Base-by-base conservation (phyloP, 2,888 invertebrate species). In the Perdita meconis region DNA sequence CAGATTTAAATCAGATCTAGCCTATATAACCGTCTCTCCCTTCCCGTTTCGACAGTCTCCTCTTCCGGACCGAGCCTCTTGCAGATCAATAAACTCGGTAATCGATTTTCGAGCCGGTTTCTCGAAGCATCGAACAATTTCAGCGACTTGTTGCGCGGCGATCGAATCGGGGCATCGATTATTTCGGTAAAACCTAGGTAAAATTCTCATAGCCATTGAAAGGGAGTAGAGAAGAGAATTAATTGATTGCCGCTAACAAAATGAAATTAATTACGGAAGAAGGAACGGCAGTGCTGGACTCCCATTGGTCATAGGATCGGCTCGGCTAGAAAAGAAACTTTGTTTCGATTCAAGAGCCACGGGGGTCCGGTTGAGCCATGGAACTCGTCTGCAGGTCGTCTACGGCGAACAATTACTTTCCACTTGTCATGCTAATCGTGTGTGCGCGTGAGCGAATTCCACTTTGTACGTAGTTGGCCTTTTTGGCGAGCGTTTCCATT, bases 1-100 rank as follows among this genome's bases (percentile, higher is more conserved):
- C 75, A 82, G 86, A 88, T 87, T 87, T 89, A 87, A 89, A 91
- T 91, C 90, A 87, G 89, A 89, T 90, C 87, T 87, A 78, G 86
- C 81, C 83, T 84, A 83, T 79, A 83, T 84, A 81, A 83, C 74
- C 75, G 74, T 73, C 75, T 55, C 63, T 44, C 59, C 63, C 60
- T 56, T 55, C 64, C 44, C 47, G 22, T 72, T 34, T 53, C 65
- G 53, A 70, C 59, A 59, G 64, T 60, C 63, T 68, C 73, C 63
- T 69, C 79, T 80, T 82, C 78, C 79, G 80, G 81, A 81, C 79
- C 69, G 55, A 77, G 64, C 55, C 68, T 67, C 60, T 71, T 66
- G 50, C 42, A n/a, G 67, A 78, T 78, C 69, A 70, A 78, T 67
- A 60, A 64, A 71, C 63, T 55, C 6, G 26, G 73, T 76, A 76